Evolutionary conservation across 2,113 vertebrate species (phyloP).

Genomic region (Hydrochoerus hydrochaeris): DNA sequence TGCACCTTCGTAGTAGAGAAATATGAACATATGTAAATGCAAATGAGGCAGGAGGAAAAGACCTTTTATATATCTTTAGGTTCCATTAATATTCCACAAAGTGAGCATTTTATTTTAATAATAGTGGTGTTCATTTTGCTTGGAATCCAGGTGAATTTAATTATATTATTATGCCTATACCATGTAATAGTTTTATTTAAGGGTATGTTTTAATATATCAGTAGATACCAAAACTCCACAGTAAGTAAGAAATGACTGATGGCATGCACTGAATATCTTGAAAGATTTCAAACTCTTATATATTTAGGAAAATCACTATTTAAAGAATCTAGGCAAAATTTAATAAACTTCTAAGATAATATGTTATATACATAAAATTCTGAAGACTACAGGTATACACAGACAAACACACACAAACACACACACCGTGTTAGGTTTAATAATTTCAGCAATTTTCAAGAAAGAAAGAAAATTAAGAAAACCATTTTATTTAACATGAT

Average conservation of each 20-base stretch:
- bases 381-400: neutral
- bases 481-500: neutral
- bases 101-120: conserved; percentile 76
- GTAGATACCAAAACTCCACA: conserved; percentile 60
- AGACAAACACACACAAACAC: too few species aligned
- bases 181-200: conserved; percentile 71
- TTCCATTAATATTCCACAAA: conserved; percentile 74
- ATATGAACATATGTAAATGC: neutral
- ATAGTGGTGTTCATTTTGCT: conserved; percentile 71
- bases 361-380: neutral
- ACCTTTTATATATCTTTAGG: conserved; percentile 26
- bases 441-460: neutral
- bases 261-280: conserved; percentile 19
- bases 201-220: conserved; percentile 60
- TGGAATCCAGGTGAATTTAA: conserved; percentile 74
- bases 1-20: neutral
- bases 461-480: neutral
- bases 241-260: conserved; percentile 42
- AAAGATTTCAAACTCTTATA: conserved; percentile 57
- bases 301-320: conserved; percentile 32
- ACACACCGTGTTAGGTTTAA: neutral
- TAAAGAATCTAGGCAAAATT: conserved; percentile 1
- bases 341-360: neutral
- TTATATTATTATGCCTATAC: conserved; percentile 66
- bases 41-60: conserved; percentile 47